phyloP scores from a whole-genome alignment of 2,888 invertebrate genomes.

The Lymantria dispar region DNA sequence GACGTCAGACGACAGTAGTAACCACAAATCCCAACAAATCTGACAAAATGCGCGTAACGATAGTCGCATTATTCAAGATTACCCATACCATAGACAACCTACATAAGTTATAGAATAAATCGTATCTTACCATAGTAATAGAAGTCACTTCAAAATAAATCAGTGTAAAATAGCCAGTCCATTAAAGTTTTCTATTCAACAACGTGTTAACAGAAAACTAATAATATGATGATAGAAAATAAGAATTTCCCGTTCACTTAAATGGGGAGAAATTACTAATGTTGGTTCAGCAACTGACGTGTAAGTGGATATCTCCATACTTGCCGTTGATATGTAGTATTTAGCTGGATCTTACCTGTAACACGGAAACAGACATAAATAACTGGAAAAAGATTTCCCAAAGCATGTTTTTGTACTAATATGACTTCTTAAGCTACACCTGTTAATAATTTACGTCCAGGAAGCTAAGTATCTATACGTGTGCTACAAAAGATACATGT shows the following conservation, averaged over 20 bases:
- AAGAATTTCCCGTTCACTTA: constrained; percentile 21
- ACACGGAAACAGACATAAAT: constrained; percentile 25
- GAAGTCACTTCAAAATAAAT: not conserved
- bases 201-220: not conserved
- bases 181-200: not conserved
- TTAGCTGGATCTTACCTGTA: constrained; percentile 37
- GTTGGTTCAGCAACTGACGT: not conserved
- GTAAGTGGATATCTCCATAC: constrained; percentile 15
- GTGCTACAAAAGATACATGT: no score
- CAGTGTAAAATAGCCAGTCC: not conserved
- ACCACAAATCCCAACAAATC: no score
- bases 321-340: not conserved
- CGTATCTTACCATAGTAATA: no score
- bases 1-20: no score
- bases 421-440: not conserved
- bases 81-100: no score
- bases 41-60: no score
- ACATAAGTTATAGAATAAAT: no score
- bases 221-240: constrained; percentile 12
- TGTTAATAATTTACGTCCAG: no score
- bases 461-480: no score
- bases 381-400: constrained; percentile 3
- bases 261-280: constrained; percentile 28
- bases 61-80: no score
- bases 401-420: not conserved